These are phyloP conservation scores for Martes martes DNA, from an alignment of 2,113 vertebrate genomes.

Conservation along the genomic window DNA sequence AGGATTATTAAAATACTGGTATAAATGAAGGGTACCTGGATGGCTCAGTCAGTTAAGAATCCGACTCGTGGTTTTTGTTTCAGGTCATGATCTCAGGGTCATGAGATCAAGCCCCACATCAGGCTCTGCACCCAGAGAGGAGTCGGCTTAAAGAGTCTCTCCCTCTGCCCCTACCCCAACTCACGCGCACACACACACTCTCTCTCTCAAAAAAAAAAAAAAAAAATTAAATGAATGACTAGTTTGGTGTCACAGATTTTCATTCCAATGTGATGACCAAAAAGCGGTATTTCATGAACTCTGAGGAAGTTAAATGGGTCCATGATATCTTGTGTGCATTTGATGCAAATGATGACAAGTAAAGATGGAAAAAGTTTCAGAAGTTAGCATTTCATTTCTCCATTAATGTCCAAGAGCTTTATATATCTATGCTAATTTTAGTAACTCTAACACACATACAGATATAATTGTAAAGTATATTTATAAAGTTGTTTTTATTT, in stretches of 20 bases:
- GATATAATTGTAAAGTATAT: not conserved
- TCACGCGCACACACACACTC: not conserved
- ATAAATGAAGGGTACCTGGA: not conserved
- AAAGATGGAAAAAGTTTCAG: not conserved
- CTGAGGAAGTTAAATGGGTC: not conserved
- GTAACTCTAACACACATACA: not conserved
- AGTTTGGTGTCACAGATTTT: not conserved
- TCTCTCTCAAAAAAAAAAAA: not conserved
- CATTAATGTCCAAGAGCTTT: not conserved
- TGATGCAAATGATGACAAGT: not conserved
- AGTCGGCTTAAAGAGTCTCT: not conserved
- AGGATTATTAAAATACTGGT: not conserved
- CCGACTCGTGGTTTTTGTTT: not conserved
- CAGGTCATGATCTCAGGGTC: not conserved
- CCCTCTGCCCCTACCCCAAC: not conserved
- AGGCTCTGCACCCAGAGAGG: not conserved
- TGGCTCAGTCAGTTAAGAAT: not conserved
- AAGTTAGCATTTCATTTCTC: not conserved
- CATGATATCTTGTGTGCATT: not conserved
- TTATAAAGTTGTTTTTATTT: not conserved
- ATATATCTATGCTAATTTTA: not conserved
- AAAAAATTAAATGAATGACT: not conserved
- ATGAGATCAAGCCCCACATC: not conserved
- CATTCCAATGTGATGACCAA: not conserved
- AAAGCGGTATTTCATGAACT: not conserved